These are phyloP conservation scores for Oncorhynchus mykiss DNA, from an alignment of 2,113 vertebrate genomes.

Conservation along the genomic window DNA sequence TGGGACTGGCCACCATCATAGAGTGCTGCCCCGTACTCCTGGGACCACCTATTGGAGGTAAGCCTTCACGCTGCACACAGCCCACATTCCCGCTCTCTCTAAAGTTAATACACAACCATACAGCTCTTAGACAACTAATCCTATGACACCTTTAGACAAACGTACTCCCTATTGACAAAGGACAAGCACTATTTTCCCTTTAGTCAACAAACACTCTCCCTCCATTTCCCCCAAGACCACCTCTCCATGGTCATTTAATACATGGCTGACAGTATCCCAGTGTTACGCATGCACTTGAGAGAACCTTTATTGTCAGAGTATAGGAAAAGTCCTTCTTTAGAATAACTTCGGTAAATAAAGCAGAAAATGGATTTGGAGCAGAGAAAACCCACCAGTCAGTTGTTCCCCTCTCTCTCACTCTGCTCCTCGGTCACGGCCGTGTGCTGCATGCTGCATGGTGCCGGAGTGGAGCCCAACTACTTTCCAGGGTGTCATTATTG, in stretches of 20 bases:
- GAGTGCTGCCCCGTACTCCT: slow-evolving; percentile 79
- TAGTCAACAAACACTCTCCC: background rate
- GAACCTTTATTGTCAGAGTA: background rate
- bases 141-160: background rate
- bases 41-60: slow-evolving; percentile 84
- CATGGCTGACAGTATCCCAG: background rate
- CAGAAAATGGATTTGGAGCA: slow-evolving; percentile 6
- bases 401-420: background rate
- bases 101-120: background rate
- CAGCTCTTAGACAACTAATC: background rate
- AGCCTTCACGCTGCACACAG: slow-evolving; percentile 26
- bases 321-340: background rate
- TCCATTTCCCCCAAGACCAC: too few species aligned
- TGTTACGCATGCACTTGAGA: background rate
- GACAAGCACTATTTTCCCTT: background rate
- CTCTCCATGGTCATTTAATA: too few species aligned
- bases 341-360: background rate
- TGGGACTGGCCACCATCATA: slow-evolving; percentile 80
- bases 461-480: slow-evolving; percentile 27
- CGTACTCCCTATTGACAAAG: background rate
- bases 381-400: slow-evolving; percentile 10
- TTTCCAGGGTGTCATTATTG: slow-evolving; percentile 55
- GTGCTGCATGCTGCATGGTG: slow-evolving; percentile 16
- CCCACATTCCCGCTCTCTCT: background rate
- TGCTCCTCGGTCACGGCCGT: background rate